Conservation (phyloP, 2,113 vertebrate species). For the Trematocara nigrifrons region DNA sequence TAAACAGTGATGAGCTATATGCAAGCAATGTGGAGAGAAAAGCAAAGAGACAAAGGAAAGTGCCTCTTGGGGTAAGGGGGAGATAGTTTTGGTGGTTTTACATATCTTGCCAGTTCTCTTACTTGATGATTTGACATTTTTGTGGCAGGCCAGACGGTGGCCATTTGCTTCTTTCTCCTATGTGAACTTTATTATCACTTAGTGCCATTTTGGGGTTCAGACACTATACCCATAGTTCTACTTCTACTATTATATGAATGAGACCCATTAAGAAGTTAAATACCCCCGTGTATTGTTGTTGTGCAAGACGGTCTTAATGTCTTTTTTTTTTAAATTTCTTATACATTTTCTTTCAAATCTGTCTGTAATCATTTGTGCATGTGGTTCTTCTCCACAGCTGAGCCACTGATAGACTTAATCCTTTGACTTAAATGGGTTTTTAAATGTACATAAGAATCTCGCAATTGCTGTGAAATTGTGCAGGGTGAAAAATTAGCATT, state of each 20-base stretch:
- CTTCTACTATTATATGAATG: not conserved
- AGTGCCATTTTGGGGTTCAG: not conserved
- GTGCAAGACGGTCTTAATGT: not conserved
- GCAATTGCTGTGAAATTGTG: conserved; percentile 27
- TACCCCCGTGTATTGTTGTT: not conserved
- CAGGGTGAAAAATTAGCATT: conserved; percentile 1
- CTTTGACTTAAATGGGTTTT: not conserved
- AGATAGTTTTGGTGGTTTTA: not conserved
- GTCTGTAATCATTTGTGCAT: not conserved
- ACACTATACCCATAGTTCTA: not conserved
- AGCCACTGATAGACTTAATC: not conserved
- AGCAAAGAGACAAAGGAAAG: not conserved
- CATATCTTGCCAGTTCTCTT: conserved; percentile 29
- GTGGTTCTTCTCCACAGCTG: not conserved
- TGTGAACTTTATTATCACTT: conserved; percentile 40
- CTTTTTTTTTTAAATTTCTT: not conserved
- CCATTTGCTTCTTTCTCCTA: conserved; percentile 41
- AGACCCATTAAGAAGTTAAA: not conserved
- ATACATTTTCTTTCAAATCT: not conserved
- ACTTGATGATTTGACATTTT: conserved; percentile 56
- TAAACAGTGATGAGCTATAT: not conserved
- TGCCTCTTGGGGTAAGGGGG: not conserved
- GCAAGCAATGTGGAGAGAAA: conserved; percentile 20
- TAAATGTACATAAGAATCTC: conserved; percentile 15
- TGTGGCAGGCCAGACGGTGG: conserved; percentile 15